These are phyloP conservation scores for Sinohyriopsis cumingii DNA, from an alignment of 2,888 invertebrate genomes.

Conservation along the genomic window DNA sequence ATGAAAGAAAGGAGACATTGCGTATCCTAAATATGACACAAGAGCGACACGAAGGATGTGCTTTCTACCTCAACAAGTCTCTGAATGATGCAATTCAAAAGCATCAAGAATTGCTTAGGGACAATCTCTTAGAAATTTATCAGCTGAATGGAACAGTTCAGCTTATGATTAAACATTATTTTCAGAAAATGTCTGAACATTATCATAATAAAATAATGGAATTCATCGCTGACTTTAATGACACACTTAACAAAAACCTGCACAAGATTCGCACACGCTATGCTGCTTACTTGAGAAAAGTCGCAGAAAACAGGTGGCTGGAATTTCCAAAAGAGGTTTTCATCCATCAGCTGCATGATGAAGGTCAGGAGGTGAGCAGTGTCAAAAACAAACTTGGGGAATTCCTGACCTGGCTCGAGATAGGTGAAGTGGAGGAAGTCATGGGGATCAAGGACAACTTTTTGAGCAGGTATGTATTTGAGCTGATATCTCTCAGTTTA, in stretches of 20 bases:
- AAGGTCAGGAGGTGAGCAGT: constrained; percentile 29
- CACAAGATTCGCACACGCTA: constrained; percentile 49
- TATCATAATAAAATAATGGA: constrained; percentile 43
- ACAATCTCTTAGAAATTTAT: constrained; percentile 40
- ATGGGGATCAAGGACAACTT: constrained; percentile 43
- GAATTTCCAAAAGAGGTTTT: constrained; percentile 60
- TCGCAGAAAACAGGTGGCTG: constrained; percentile 62
- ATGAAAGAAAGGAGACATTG: constrained; percentile 49
- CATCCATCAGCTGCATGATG: constrained; percentile 43
- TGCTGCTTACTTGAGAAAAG: constrained; percentile 51
- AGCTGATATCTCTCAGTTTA: background rate
- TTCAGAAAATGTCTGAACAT: constrained; percentile 33
- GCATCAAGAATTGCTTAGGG: constrained; percentile 22
- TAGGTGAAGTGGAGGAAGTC: constrained; percentile 58
- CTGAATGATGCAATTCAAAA: constrained; percentile 33
- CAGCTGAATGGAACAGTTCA: constrained; percentile 43
- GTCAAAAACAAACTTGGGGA: constrained; percentile 39
- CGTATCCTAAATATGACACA: constrained; percentile 45
- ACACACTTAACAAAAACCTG: constrained; percentile 48
- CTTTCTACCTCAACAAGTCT: constrained; percentile 47
- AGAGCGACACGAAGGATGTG: constrained; percentile 54
- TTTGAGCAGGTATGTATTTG: constrained; percentile 35
- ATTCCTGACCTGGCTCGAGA: constrained; percentile 59
- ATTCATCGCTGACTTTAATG: constrained; percentile 54
- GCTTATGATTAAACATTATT: constrained; percentile 28